A percentile compares a stretch with the other conserved stretches of the same genome.
Conservation (phyloP, 2,113 vertebrate species). For the Ramphastos sulfuratus region DNA sequence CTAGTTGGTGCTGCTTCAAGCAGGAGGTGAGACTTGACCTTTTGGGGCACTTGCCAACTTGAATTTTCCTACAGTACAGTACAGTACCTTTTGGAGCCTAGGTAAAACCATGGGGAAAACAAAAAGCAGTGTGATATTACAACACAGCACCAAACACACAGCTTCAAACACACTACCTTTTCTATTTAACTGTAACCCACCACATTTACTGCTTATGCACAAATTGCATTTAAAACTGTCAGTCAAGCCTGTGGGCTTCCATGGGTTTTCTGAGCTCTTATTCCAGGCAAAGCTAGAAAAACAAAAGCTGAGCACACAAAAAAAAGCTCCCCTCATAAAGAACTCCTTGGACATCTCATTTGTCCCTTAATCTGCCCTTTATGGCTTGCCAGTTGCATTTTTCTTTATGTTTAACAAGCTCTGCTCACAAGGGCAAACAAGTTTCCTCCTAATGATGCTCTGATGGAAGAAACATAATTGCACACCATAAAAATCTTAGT, state of each 20-base stretch:
- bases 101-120: not conserved
- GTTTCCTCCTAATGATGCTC: constrained; percentile 45
- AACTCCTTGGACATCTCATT: not conserved
- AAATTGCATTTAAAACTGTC: not conserved
- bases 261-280: not conserved
- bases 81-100: not conserved
- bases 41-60: not conserved
- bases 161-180: not conserved
- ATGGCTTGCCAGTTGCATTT: constrained; percentile 10
- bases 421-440: constrained; percentile 45
- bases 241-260: not conserved
- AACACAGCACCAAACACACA: not conserved
- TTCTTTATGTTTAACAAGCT: constrained; percentile 36
- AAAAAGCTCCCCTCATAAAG: not conserved
- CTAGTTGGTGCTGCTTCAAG: not conserved
- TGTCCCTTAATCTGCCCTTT: constrained; percentile 41
- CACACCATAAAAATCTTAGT: constrained; percentile 38
- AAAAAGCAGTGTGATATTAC: not conserved
- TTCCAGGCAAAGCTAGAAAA: not conserved
- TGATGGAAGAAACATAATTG: constrained; percentile 55
- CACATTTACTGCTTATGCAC: not conserved
- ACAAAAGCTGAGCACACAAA: constrained; percentile 12
- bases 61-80: not conserved
- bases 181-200: not conserved
- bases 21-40: not conserved